phyloP scores from a whole-genome alignment of 2,888 invertebrate genomes.

The Orthosia gracilis region DNA sequence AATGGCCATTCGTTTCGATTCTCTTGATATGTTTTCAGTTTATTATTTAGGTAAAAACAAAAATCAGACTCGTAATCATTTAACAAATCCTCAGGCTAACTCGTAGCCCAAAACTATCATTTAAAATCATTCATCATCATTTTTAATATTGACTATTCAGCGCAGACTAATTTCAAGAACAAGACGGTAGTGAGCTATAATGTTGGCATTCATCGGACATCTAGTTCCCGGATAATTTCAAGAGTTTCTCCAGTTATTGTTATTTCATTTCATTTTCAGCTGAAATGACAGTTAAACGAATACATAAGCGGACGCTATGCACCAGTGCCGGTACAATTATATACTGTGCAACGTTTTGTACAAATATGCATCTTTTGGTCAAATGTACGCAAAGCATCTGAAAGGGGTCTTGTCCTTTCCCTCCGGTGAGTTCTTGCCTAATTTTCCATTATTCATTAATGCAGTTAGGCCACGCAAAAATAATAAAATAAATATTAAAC shows the following conservation, averaged over 20 bases:
- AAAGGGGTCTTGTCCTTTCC: constrained; percentile 57
- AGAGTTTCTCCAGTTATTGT: not conserved
- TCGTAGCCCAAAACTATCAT: no score
- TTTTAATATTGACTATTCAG: no score
- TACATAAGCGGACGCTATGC: constrained; percentile 48
- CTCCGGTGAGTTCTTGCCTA: constrained; percentile 45
- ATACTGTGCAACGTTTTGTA: constrained; percentile 62
- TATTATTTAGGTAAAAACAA: not conserved
- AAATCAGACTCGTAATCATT: not conserved
- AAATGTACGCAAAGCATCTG: constrained; percentile 64
- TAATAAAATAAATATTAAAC: no score
- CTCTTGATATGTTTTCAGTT: not conserved
- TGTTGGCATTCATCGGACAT: not conserved
- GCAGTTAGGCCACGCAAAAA: no score
- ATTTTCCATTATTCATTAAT: no score
- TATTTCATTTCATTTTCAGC: constrained; percentile 16
- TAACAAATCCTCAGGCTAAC: not conserved
- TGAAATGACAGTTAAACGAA: constrained; percentile 41
- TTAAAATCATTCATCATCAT: no score
- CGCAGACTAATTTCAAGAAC: no score
- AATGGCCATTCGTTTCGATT: no score
- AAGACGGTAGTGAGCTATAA: no score
- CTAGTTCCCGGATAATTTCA: not conserved
- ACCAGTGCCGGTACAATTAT: constrained; percentile 33
- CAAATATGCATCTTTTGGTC: constrained; percentile 64